Evolutionary conservation across 2,113 vertebrate species (phyloP).

Genomic region (Austrofundulus limnaeus): DNA sequence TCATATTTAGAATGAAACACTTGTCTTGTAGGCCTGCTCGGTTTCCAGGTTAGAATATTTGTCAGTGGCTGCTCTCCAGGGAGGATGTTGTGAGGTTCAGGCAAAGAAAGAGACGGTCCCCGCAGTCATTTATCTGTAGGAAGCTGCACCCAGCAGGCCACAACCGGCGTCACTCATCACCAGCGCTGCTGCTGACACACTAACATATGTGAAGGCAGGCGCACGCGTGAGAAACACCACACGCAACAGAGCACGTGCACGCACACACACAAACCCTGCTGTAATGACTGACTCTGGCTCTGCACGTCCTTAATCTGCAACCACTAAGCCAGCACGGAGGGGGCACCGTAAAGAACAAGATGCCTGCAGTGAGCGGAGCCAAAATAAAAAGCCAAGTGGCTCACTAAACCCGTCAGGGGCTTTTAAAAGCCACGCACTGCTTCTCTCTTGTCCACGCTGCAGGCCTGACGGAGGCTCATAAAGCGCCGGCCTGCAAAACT

Average conservation of each 20-base stretch:
- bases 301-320: constrained; percentile 62
- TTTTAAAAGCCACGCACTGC: constrained; percentile 59
- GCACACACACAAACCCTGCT: constrained; percentile 32
- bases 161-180: constrained; percentile 59
- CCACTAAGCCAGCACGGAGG: constrained; percentile 63
- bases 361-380: constrained; percentile 67
- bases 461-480: constrained; percentile 49
- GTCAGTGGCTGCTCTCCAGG: constrained; percentile 57
- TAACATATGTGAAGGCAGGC: constrained; percentile 39
- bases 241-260: constrained; percentile 41
- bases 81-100: constrained; percentile 35
- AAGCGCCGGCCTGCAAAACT: constrained; percentile 46
- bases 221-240: constrained; percentile 33
- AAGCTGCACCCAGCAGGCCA: constrained; percentile 59
- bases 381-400: constrained; percentile 71
- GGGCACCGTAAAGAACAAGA: constrained; percentile 70
- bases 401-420: constrained; percentile 62
- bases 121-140: constrained; percentile 64
- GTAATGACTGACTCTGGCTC: constrained; percentile 60
- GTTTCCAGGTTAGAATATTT: constrained; percentile 58
- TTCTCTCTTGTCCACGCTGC: constrained; percentile 47
- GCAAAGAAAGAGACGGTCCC: constrained; percentile 51
- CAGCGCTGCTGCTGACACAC: constrained; percentile 38
- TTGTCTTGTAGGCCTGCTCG: constrained; percentile 43
- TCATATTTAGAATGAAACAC: constrained; percentile 66